These are phyloP conservation scores for Amphibalanus amphitrite DNA, from an alignment of 1,140 invertebrate genomes.

Conservation along the genomic window DNA sequence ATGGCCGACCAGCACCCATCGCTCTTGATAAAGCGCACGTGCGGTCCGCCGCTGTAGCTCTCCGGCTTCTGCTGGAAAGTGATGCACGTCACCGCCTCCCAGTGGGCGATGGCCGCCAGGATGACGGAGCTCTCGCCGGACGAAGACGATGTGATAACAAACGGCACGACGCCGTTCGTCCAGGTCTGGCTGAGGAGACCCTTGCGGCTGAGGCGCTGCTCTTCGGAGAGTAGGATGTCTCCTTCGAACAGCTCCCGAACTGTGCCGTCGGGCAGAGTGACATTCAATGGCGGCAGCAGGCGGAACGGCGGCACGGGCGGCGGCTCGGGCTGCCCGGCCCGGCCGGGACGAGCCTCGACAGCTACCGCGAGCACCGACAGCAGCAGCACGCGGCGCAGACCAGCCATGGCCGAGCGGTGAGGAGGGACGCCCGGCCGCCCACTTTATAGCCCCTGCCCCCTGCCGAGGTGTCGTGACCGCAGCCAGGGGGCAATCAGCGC, in stretches of 20 bases:
- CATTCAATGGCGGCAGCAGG: too few species aligned
- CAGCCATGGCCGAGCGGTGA: too few species aligned
- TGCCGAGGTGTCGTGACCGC: too few species aligned
- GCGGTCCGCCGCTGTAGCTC: background rate
- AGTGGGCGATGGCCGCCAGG: background rate
- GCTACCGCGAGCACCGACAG: too few species aligned
- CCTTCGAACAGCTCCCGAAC: background rate
- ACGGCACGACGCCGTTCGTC: background rate
- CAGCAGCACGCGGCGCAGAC: too few species aligned
- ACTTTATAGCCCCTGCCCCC: too few species aligned
- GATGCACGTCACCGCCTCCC: background rate
- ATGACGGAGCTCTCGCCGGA: background rate
- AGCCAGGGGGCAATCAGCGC: too few species aligned
- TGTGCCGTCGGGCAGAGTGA: too few species aligned
- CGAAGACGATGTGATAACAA: background rate
- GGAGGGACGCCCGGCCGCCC: too few species aligned
- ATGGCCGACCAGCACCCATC: conserved; percentile 4
- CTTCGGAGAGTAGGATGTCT: background rate
- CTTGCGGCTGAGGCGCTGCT: background rate
- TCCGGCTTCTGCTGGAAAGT: background rate
- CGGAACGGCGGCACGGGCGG: too few species aligned
- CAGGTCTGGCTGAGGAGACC: background rate
- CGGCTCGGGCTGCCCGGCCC: too few species aligned
- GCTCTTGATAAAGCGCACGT: background rate
- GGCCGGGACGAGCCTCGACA: too few species aligned